Percentiles rank a stretch among this genome's conserved stretches.
These are phyloP conservation scores for Euzetes globulus DNA, from an alignment of 2,888 invertebrate species.

Conservation along the genomic window DNA sequence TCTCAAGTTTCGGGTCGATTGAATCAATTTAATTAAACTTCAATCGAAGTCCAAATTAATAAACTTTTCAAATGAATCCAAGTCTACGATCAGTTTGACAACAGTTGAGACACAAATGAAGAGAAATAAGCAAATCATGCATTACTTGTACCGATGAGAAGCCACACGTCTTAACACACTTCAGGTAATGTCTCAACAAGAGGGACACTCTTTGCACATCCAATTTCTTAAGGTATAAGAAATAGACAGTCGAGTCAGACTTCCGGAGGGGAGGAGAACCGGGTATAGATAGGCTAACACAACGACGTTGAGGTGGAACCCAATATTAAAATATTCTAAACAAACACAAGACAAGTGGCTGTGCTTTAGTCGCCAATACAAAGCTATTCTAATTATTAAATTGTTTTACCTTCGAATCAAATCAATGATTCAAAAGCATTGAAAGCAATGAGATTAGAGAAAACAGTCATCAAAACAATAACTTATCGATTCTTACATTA, in stretches of 20 bases:
- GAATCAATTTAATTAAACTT: not conserved
- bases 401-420: not conserved
- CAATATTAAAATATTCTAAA: not conserved
- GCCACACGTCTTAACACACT: constrained; percentile 18
- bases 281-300: constrained; percentile 16
- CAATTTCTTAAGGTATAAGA: constrained; percentile 23
- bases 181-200: constrained; percentile 21
- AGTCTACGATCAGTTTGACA: not conserved
- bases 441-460: not conserved
- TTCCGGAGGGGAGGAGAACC: constrained; percentile 25
- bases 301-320: constrained; percentile 21
- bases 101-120: constrained; percentile 1
- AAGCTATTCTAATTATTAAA: not conserved
- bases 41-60: not conserved
- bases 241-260: constrained; percentile 11
- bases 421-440: not conserved
- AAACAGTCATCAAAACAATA: not conserved
- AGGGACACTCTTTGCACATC: constrained; percentile 17
- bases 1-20: not conserved
- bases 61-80: too few species aligned
- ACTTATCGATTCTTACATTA: not conserved
- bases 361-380: not conserved
- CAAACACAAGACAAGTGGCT: constrained; percentile 17
- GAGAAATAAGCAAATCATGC: constrained; percentile 16
- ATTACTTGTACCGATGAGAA: constrained; percentile 18